Percentiles rank a stretch among this genome's conserved stretches.
Conservation (phyloP, 2,797 vertebrate species). For the Lithobates pipiens region DNA sequence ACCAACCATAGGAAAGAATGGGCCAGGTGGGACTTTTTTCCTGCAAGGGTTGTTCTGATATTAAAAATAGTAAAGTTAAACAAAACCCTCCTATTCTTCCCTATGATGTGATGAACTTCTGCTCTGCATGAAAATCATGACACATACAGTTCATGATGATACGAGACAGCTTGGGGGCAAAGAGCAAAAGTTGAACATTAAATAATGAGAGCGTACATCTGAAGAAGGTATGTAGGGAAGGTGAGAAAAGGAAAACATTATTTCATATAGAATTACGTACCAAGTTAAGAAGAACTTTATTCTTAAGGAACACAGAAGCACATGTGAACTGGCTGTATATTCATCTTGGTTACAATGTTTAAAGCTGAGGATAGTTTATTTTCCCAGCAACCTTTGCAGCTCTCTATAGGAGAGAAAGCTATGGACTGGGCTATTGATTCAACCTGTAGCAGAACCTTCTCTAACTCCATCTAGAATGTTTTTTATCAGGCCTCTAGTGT, state of each 20-base stretch:
- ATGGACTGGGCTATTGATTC: slow-evolving; percentile 14
- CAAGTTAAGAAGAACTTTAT: slow-evolving; percentile 7
- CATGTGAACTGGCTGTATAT: slow-evolving; percentile 20
- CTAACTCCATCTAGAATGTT: not conserved
- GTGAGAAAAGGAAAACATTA: slow-evolving; percentile 48
- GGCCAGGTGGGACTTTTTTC: too few relatives aligned
- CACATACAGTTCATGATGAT: not conserved
- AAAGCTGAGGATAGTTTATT: slow-evolving; percentile 5
- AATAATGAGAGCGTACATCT: slow-evolving; percentile 4
- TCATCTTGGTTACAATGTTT: slow-evolving; percentile 31
- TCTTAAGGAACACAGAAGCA: slow-evolving; percentile 24
- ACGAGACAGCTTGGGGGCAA: not conserved
- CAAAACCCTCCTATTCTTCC: too few relatives aligned
- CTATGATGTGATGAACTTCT: slow-evolving; percentile 10
- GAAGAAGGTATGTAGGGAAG: slow-evolving; percentile 12
- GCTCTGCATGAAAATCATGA: not conserved
- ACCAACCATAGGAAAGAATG: too few relatives aligned
- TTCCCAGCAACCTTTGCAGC: slow-evolving; percentile 33
- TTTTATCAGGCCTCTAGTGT: slow-evolving; percentile 21
- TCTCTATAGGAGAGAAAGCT: not conserved
- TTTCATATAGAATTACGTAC: slow-evolving; percentile 40
- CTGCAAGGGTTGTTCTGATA: too few relatives aligned
- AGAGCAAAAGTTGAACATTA: slow-evolving; percentile 30
- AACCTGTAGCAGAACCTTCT: slow-evolving; percentile 31
- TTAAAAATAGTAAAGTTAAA: too few relatives aligned